Percentiles rank a stretch among this genome's conserved stretches.
Conservation (phyloP, 2,888 invertebrate genomes). For the Aelia acuminata region DNA sequence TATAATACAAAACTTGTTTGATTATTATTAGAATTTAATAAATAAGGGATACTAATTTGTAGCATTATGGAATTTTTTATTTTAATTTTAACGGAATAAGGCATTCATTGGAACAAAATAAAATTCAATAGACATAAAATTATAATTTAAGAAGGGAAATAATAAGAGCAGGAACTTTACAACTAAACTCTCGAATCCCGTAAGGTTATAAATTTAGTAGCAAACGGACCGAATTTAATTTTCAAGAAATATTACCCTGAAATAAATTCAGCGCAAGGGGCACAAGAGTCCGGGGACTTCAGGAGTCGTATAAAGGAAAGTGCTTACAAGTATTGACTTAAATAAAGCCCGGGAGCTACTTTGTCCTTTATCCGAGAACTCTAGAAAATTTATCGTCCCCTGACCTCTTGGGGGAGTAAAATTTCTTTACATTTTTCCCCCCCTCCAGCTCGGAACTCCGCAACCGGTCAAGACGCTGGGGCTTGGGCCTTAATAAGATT, state of each 20-base stretch:
- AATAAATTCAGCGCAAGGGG: slow-evolving; percentile 27
- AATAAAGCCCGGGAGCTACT: slow-evolving; percentile 48
- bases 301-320: slow-evolving; percentile 43
- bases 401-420: slow-evolving; percentile 11
- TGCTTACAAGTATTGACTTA: slow-evolving; percentile 50
- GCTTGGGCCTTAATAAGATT: slow-evolving; percentile 53
- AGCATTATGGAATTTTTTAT: too few species aligned
- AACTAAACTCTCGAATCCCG: slow-evolving; percentile 3
- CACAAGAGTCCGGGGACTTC: neutral
- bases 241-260: slow-evolving; percentile 40
- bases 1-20: too few species aligned
- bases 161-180: neutral
- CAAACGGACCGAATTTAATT: slow-evolving; percentile 38
- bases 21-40: too few species aligned
- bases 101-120: neutral
- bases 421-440: slow-evolving; percentile 55
- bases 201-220: neutral
- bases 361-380: slow-evolving; percentile 32
- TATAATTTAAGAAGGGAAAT: neutral
- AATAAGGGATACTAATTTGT: too few species aligned
- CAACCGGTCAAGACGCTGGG: neutral
- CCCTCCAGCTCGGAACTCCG: neutral
- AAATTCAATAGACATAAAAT: neutral
- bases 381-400: slow-evolving; percentile 22
- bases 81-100: neutral